Percentiles rank a stretch among this genome's conserved stretches.
phyloP scores from a whole-genome alignment of 2,888 invertebrate genomes.

The Suillia variegata region DNA sequence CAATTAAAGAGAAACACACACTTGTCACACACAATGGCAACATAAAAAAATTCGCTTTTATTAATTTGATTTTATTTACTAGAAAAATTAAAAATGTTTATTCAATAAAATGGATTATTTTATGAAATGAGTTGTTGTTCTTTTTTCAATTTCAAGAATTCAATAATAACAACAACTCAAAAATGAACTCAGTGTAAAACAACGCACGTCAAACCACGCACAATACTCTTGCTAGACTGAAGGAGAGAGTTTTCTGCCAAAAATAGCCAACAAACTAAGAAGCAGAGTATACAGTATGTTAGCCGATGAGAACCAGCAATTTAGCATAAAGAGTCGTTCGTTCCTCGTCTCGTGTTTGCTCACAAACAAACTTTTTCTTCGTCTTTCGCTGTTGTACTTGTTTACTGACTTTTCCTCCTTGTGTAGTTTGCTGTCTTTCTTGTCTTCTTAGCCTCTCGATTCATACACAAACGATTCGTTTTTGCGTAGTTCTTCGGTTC shows the following conservation, averaged over 20 bases:
- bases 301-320: too few species aligned
- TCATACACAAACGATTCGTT: too few species aligned
- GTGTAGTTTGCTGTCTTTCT: too few species aligned
- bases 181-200: too few species aligned
- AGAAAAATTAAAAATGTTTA: too few species aligned
- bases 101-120: too few species aligned
- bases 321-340: not conserved
- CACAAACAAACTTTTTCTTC: not conserved
- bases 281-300: not conserved
- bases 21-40: not conserved
- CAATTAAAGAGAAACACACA: conserved; percentile 5
- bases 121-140: too few species aligned
- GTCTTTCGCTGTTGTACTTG: not conserved
- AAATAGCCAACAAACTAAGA: conserved; percentile 15
- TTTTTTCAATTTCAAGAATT: too few species aligned
- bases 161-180: too few species aligned
- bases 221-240: conserved; percentile 35
- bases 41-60: not conserved
- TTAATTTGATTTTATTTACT: not conserved
- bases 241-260: conserved; percentile 33
- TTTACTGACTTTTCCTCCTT: too few species aligned
- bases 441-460: too few species aligned
- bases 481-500: too few species aligned
- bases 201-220: conserved; percentile 34
- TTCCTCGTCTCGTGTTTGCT: not conserved